These are phyloP conservation scores for Drosophila seguyi DNA, from an alignment of 1,140 invertebrate genomes.

Conservation along the genomic window DNA sequence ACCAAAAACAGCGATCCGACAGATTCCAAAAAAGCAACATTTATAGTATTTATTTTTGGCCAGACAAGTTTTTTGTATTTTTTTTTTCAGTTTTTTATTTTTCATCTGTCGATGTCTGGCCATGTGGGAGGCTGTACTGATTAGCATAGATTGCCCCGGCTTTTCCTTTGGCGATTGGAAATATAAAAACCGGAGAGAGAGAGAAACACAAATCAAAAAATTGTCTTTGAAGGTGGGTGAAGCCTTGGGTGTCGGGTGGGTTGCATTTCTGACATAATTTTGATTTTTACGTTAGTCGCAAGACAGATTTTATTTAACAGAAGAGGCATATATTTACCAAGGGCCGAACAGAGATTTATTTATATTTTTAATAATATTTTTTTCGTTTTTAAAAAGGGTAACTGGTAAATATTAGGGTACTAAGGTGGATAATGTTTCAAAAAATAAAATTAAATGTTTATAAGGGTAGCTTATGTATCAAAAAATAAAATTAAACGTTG, in stretches of 20 bases:
- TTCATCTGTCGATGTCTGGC: constrained; percentile 44
- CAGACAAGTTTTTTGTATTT: constrained; percentile 49
- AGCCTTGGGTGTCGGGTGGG: constrained; percentile 17
- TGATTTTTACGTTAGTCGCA: constrained; percentile 46
- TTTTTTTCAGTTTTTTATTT: no score
- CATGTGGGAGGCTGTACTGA: constrained; percentile 72
- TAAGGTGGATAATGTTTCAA: no score
- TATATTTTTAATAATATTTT: background rate
- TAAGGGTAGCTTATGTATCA: no score
- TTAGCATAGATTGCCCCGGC: constrained; percentile 64
- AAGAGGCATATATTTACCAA: constrained; percentile 26
- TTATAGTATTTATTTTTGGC: constrained; percentile 70
- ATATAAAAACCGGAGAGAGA: constrained; percentile 11
- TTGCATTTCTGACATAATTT: constrained; percentile 65
- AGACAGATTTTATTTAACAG: constrained; percentile 22
- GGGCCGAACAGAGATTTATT: background rate
- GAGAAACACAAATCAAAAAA: constrained; percentile 33
- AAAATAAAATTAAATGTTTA: no score
- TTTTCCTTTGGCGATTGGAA: constrained; percentile 40
- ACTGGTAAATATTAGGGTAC: no score
- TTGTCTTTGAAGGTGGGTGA: constrained; percentile 31
- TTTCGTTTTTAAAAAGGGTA: no score
- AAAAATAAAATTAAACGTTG: no score
- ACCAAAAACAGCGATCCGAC: constrained; percentile 45
- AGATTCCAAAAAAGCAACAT: constrained; percentile 21